These are phyloP conservation scores for Aphidius ervi DNA, from an alignment of 1,140 invertebrate species.

Conservation along the genomic window DNA sequence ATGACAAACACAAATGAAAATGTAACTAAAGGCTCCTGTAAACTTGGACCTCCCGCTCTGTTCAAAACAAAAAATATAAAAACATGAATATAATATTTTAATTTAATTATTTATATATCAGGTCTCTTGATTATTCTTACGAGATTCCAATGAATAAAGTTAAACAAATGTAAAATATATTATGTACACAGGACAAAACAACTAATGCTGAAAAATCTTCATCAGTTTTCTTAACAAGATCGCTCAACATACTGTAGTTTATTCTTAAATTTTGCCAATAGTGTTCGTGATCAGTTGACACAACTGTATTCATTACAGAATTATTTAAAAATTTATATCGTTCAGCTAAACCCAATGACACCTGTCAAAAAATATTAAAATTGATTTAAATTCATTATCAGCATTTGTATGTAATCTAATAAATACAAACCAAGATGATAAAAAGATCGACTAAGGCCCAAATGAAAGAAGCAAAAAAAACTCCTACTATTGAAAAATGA, in stretches of 20 bases:
- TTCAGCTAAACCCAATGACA: slow-evolving; percentile 46
- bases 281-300: slow-evolving; percentile 22
- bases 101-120: no score
- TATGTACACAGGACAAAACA: slow-evolving; percentile 64
- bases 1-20: slow-evolving; percentile 59
- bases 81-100: slow-evolving; percentile 6
- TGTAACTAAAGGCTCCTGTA: slow-evolving; percentile 57
- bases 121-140: slow-evolving; percentile 46
- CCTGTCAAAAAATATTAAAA: slow-evolving; percentile 20
- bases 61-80: slow-evolving; percentile 19
- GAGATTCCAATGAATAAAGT: slow-evolving; percentile 69
- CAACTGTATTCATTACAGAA: slow-evolving; percentile 25
- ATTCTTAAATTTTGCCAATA: slow-evolving; percentile 58
- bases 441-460: slow-evolving; percentile 68
- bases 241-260: slow-evolving; percentile 58
- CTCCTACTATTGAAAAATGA: slow-evolving; percentile 50
- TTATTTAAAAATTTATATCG: slow-evolving; percentile 44
- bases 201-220: slow-evolving; percentile 57
- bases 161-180: slow-evolving; percentile 69
- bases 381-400: no score
- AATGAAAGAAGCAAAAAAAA: slow-evolving; percentile 62
- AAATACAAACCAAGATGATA: slow-evolving; percentile 56
- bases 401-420: no score
- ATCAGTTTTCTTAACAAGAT: slow-evolving; percentile 57
- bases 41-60: slow-evolving; percentile 22